These are phyloP conservation scores for Sebastes elongatus DNA, from an alignment of 2,797 vertebrate genomes.

Conservation along the genomic window DNA sequence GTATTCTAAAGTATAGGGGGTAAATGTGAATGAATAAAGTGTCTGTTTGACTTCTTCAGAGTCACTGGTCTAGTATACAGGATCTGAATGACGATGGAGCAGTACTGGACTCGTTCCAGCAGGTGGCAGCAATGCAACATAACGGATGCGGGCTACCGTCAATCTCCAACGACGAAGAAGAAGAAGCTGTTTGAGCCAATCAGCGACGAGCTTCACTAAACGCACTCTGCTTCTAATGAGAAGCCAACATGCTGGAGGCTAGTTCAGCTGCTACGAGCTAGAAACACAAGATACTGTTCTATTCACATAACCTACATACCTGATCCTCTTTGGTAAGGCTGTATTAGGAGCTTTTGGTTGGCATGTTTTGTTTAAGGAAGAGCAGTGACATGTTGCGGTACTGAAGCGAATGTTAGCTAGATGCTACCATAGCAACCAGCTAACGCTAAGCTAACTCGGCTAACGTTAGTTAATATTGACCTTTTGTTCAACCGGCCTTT, in stretches of 20 bases:
- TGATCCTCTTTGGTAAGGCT: not conserved
- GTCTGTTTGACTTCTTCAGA: too few relatives aligned
- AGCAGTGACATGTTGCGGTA: not conserved
- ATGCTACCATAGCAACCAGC: not conserved
- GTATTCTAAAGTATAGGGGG: too few relatives aligned
- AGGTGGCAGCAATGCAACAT: too few relatives aligned
- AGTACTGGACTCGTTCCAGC: too few relatives aligned
- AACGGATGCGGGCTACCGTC: too few relatives aligned
- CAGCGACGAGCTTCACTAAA: not conserved
- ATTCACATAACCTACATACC: rapidly evolving
- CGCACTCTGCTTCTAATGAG: not conserved
- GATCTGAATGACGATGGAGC: too few relatives aligned
- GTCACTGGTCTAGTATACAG: too few relatives aligned
- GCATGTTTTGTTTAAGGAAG: rapidly evolving
- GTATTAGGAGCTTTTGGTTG: rapidly evolving
- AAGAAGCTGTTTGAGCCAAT: slow-evolving; percentile 17
- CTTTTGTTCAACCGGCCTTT: not conserved
- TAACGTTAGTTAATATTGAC: not conserved
- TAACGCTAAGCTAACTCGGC: not conserved
- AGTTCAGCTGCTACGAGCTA: not conserved
- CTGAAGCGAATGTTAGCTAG: not conserved
- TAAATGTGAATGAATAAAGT: too few relatives aligned
- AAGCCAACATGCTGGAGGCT: rapidly evolving
- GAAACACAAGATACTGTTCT: rapidly evolving
- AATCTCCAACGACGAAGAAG: too few relatives aligned